These are phyloP conservation scores for Drosophila antonietae DNA, from an alignment of 2,888 invertebrate genomes.

Conservation along the genomic window DNA sequence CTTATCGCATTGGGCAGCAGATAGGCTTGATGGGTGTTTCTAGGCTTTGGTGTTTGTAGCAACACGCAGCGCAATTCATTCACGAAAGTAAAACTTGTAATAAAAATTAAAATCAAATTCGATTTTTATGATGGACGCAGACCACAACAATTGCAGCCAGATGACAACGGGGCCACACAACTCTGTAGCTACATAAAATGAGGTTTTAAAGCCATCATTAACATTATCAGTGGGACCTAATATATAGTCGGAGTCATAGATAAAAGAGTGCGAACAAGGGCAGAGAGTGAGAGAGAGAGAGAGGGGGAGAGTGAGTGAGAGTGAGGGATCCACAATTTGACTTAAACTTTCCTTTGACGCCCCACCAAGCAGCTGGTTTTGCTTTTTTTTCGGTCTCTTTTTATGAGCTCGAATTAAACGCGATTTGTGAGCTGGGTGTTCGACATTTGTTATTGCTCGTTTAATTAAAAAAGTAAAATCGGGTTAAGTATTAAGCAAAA, in stretches of 20 bases:
- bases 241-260: slow-evolving; percentile 34
- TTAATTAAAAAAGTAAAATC: slow-evolving; percentile 74
- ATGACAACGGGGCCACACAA: slow-evolving; percentile 35
- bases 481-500: slow-evolving; percentile 72
- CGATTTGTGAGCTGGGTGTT: slow-evolving; percentile 54
- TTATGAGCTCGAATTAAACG: slow-evolving; percentile 68
- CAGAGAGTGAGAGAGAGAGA: background rate
- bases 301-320: background rate
- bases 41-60: background rate
- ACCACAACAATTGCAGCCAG: slow-evolving; percentile 63
- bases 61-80: slow-evolving; percentile 40
- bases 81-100: slow-evolving; percentile 70
- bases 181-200: slow-evolving; percentile 62
- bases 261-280: slow-evolving; percentile 11
- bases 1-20: slow-evolving; percentile 54
- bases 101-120: slow-evolving; percentile 71
- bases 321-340: slow-evolving; percentile 37
- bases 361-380: slow-evolving; percentile 41
- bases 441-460: slow-evolving; percentile 35
- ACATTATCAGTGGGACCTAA: slow-evolving; percentile 67
- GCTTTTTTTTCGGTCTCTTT: slow-evolving; percentile 52
- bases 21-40: slow-evolving; percentile 42
- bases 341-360: slow-evolving; percentile 61
- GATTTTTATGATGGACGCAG: slow-evolving; percentile 57
- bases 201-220: slow-evolving; percentile 68